Percentiles rank a stretch among this genome's conserved stretches.
These are phyloP conservation scores for Andinoacara biseriatus DNA, from an alignment of 2,113 vertebrate species.

Conservation along the genomic window DNA sequence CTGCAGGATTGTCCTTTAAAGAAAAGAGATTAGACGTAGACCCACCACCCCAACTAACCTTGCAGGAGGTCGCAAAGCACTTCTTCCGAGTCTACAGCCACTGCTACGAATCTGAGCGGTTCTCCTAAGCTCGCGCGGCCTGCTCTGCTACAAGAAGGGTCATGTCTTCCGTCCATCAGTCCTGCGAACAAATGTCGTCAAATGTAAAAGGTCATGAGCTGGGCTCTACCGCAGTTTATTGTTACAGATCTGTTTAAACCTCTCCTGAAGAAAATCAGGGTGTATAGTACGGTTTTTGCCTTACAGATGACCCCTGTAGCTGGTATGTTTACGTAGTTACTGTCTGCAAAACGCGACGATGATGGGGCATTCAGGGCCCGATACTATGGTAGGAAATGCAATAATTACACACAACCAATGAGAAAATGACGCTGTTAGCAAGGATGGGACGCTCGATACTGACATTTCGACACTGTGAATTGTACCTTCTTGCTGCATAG, in stretches of 20 bases:
- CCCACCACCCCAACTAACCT: constrained; percentile 5
- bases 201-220: constrained; percentile 53
- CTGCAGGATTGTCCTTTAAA: neutral
- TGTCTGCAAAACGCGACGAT: neutral
- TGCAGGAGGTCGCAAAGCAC: neutral
- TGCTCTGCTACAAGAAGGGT: constrained; percentile 24
- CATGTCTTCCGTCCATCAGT: constrained; percentile 54
- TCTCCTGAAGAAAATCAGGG: neutral
- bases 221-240: neutral
- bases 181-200: constrained; percentile 16
- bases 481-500: no score
- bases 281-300: accelerated
- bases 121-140: constrained; percentile 16
- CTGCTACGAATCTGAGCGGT: neutral
- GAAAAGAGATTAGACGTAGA: neutral
- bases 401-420: neutral
- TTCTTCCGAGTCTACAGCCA: neutral
- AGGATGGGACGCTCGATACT: no score
- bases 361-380: neutral
- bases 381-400: neutral
- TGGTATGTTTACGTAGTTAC: neutral
- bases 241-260: neutral
- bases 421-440: neutral
- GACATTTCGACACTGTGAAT: neutral
- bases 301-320: neutral